Base-by-base conservation (phyloP, 2,888 invertebrate genomes). In the Xestia rhomboidea region DNA sequence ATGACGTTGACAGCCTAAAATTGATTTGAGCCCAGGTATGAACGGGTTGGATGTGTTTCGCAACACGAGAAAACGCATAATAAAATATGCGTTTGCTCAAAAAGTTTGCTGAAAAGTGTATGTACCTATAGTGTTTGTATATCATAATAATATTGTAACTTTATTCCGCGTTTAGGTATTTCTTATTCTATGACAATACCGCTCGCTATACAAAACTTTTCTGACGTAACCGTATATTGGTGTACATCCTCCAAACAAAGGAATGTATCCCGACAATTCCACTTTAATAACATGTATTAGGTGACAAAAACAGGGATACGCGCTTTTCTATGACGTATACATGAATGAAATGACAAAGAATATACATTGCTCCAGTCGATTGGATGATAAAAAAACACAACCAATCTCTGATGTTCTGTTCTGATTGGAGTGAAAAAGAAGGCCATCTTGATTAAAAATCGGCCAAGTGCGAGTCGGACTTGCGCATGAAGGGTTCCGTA, bases 171-270 rank as follows among this genome's bases (percentile, higher is more conserved):
- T 54, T 13, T 54, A 62, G 34, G 34, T 0, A 63, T 68, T 76
- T 44, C 21, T 54, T 77, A 46, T 30, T 71, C 46, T 77, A 0
- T 71, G 46, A 38, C 15, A 46, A 54, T 15, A 15, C 30, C n/a
- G 1, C 21, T 54, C 6, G 8, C n/a, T 57, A 41, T 57, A 30
- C 30, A 5, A 44, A 68, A 34, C 13, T 60, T 69, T 82, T 21
- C 11, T 57, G 38, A 69, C 34, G 71, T 24, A 68, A 30, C 15
- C 15, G 21, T 41, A 60, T 21, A 74, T 51, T 46, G 7, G 13
- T 54, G 46, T n/a, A 11, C 24, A 15, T 64, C 7, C 21, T 34
- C n/a, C 13, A 49, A 72, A 68, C 51, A 82, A 81, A 66, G 21
- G n/a, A 44, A 64, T 57, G 15, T 49, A 24, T 62, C 30, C 30